Evolutionary conservation across 2,113 vertebrate species (phyloP), one percentile per base, ranked within the genome.

Genomic region (Gnathonemus echidnorhynchus): DNA sequence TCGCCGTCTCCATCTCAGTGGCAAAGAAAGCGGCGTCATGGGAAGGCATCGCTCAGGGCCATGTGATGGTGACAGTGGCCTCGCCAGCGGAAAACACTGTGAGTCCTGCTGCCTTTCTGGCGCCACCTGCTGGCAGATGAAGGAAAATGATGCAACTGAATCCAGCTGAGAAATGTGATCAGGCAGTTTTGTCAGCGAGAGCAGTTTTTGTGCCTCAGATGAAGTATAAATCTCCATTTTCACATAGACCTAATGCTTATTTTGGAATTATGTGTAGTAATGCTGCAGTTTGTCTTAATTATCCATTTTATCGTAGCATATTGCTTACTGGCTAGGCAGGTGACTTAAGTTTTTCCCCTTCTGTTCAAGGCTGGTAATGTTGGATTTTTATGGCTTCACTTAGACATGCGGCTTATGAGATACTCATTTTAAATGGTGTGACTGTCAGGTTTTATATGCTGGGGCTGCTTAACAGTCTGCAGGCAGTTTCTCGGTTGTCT

Each of bases 1-100:
- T 99, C n/a, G 98, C 98, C 0, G 96, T 99, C 93, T 99, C 98
- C 89, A 98, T 99, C 93, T 98, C 98, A 3, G 98, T 99, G 74
- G 97, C 98, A 90, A 99, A 99, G 95, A 99, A 99, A 93, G 98
- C 98, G 0, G 97, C 98, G 0, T 97, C 97, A 0, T 99, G 98
- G 98, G 98, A 99, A 90, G 98, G 98, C 52, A 91, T 98, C 2
- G 98, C 98, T 7, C 98, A 99, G 92, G 98, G 98, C 80, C 98
- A 99, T 0, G 96, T 99, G 91, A 99, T 98, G 97, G 95, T 99
- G 91, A 99, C 98, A 0, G 95, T 99, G 70, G 97, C 97, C 0
- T 99, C 98, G 0, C 98, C 98, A 8, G 97, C 97, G 49, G 98
- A 98, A 91, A 97, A 96, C 31, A 95, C 98, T 8, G 98, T 98